Conservation (phyloP, 2,797 vertebrate genomes). For the Calcarius lapponicus region DNA sequence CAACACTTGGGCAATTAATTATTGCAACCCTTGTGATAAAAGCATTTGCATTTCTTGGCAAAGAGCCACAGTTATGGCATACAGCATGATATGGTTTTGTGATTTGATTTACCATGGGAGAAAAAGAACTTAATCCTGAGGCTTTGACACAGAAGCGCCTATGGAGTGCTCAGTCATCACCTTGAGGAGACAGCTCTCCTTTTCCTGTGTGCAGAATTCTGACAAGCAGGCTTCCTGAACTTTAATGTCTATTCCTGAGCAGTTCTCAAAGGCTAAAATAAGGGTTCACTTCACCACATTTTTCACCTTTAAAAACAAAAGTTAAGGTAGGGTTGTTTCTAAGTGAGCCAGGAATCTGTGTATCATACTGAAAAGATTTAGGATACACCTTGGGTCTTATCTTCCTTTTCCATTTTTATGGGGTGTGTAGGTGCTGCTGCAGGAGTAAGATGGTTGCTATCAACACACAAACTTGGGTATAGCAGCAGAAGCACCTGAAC, state of each 20-base stretch:
- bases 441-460: not conserved
- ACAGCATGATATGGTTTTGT: not conserved
- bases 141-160: conserved; percentile 57
- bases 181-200: not conserved
- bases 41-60: conserved; percentile 34
- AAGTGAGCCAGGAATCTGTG: not conserved
- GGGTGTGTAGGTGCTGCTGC: not conserved
- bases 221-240: not conserved
- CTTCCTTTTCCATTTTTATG: not conserved
- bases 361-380: not conserved
- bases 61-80: conserved; percentile 2
- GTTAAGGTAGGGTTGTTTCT: not conserved
- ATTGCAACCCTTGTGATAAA: not conserved
- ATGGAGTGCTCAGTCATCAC: conserved; percentile 40
- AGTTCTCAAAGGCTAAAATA: not conserved
- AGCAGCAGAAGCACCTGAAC: not conserved
- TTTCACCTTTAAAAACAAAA: conserved; percentile 10
- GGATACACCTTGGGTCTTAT: not conserved
- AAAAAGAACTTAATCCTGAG: conserved; percentile 41
- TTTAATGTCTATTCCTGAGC: conserved; percentile 11
- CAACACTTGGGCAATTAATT: not conserved
- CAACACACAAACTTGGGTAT: not conserved
- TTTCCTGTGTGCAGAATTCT: conserved; percentile 51
- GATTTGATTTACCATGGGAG: not conserved
- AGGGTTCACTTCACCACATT: not conserved